Percentiles rank a stretch among this genome's conserved stretches.
phyloP scores from a whole-genome alignment of 2,888 invertebrate species.

The Adela reaumurella region DNA sequence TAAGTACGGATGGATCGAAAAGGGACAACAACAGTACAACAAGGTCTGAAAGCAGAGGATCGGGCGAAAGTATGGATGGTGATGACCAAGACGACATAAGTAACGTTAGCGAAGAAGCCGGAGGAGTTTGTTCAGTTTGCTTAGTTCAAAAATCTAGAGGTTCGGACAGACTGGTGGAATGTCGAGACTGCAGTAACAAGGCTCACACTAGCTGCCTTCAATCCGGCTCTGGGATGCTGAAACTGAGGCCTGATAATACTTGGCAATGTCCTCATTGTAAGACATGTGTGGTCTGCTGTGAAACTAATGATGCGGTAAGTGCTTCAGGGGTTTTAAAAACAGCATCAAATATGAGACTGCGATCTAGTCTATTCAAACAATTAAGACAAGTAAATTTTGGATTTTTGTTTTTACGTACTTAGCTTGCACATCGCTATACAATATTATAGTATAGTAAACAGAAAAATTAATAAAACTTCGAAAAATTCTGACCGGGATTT shows the following conservation, averaged over 20 bases:
- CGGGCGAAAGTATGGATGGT: slow-evolving; percentile 45
- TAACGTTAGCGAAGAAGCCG: slow-evolving; percentile 39
- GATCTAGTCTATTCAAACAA: too few relatives aligned
- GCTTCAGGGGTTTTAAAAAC: too few relatives aligned
- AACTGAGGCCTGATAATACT: slow-evolving; percentile 61
- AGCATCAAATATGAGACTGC: too few relatives aligned
- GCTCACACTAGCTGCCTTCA: slow-evolving; percentile 69
- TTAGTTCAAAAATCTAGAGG: slow-evolving; percentile 56
- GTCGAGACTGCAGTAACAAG: slow-evolving; percentile 70
- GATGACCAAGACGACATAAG: slow-evolving; percentile 37
- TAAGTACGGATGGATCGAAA: slow-evolving; percentile 15
- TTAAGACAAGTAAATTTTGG: too few relatives aligned
- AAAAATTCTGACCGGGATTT: too few relatives aligned
- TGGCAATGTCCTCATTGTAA: slow-evolving; percentile 93
- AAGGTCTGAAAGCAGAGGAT: slow-evolving; percentile 32
- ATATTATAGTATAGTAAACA: too few relatives aligned
- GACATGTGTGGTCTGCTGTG: slow-evolving; percentile 77
- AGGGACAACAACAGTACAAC: slow-evolving; percentile 30
- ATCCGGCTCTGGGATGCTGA: slow-evolving; percentile 62
- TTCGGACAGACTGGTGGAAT: slow-evolving; percentile 63
- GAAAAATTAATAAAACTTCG: too few relatives aligned
- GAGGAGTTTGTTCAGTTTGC: slow-evolving; percentile 62
- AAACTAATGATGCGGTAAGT: slow-evolving; percentile 72
- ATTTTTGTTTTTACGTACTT: too few relatives aligned
- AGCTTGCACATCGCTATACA: too few relatives aligned